Conservation (phyloP, 2,888 invertebrate species). For the Lordiphosa fenestrarum region DNA sequence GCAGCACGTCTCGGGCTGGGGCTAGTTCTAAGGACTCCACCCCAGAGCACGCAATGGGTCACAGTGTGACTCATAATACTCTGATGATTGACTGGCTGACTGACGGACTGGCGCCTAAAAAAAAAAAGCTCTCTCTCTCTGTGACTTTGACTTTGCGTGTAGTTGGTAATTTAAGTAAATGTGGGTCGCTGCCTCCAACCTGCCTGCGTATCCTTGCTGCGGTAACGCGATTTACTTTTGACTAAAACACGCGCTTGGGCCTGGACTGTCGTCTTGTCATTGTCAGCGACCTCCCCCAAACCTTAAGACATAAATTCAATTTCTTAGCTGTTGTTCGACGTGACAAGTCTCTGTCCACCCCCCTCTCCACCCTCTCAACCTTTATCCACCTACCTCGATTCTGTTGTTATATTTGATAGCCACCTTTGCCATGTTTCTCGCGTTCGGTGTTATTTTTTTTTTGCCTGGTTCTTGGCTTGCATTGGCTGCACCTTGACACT, state of each 20-base stretch:
- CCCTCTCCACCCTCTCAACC: neutral
- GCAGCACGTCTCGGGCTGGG: slow-evolving; percentile 36
- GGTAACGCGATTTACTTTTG: slow-evolving; percentile 60
- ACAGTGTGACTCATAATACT: slow-evolving; percentile 57
- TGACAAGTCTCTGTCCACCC: slow-evolving; percentile 41
- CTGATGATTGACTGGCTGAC: slow-evolving; percentile 54
- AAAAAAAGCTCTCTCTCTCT: slow-evolving; percentile 16
- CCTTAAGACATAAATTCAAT: slow-evolving; percentile 54
- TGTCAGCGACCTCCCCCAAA: slow-evolving; percentile 3
- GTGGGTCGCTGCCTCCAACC: slow-evolving; percentile 58
- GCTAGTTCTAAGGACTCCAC: slow-evolving; percentile 26
- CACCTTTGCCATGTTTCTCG: slow-evolving; percentile 40
- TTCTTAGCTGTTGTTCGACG: slow-evolving; percentile 38
- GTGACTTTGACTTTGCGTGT: slow-evolving; percentile 69
- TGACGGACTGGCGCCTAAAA: slow-evolving; percentile 36
- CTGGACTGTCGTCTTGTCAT: slow-evolving; percentile 10
- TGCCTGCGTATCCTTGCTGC: slow-evolving; percentile 52
- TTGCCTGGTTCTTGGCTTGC: slow-evolving; percentile 40
- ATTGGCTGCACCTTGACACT: slow-evolving; percentile 71
- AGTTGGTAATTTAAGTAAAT: slow-evolving; percentile 73
- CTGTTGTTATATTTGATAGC: slow-evolving; percentile 48
- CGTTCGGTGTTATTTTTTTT: slow-evolving; percentile 36
- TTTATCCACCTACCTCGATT: slow-evolving; percentile 7
- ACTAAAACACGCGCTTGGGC: slow-evolving; percentile 50
- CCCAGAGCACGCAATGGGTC: slow-evolving; percentile 52